Evolutionary conservation across 2,888 invertebrate genomes (phyloP).

Genomic region (Blomia tropicalis): DNA sequence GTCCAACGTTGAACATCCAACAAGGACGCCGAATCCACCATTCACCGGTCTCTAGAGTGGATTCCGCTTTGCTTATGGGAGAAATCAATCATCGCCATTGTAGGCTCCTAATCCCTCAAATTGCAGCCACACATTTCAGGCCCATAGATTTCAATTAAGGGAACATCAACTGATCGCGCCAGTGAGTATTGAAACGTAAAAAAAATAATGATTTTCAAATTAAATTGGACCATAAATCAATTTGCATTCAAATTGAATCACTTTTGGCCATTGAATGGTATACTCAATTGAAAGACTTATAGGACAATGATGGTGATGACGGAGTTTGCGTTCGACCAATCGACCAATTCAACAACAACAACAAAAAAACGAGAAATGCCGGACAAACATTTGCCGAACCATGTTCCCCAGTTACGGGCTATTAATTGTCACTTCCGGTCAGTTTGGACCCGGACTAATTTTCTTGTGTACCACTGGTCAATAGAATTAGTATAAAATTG

Average conservation of each 20-base stretch:
- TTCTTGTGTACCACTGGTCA: not conserved
- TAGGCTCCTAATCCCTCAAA: not conserved
- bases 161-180: not conserved
- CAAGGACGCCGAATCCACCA: too few relatives aligned
- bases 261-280: not conserved
- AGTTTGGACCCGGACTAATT: not conserved
- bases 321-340: too few relatives aligned
- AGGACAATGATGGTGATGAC: not conserved
- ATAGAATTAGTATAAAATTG: not conserved
- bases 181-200: too few relatives aligned
- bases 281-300: too few relatives aligned
- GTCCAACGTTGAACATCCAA: too few relatives aligned
- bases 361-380: not conserved
- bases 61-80: not conserved
- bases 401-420: slow-evolving; percentile 17
- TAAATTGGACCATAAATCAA: slow-evolving; percentile 12
- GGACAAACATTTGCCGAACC: not conserved
- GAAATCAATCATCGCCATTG: not conserved
- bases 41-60: not conserved
- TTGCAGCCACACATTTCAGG: not conserved
- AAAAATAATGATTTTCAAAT: slow-evolving; percentile 5
- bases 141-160: slow-evolving; percentile 5
- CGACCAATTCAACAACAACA: not conserved
- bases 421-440: slow-evolving; percentile 22
- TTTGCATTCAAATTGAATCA: slow-evolving; percentile 8